Conservation (phyloP, 2,888 invertebrate genomes). For the Drosophila barbarae region DNA sequence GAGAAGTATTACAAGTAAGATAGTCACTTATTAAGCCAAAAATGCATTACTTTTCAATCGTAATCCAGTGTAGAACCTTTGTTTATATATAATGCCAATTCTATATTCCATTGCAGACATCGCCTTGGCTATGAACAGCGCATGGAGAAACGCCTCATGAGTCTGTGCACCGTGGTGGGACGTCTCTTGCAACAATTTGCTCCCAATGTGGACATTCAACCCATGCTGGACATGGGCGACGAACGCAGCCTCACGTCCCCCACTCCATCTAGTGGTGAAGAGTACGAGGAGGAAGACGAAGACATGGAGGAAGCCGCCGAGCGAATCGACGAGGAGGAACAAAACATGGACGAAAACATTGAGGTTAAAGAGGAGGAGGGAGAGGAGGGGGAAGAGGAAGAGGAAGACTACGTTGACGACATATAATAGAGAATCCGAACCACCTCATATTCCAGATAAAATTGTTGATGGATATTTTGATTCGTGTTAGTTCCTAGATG, state of each 20-base stretch:
- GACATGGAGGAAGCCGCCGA: neutral
- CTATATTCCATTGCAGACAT: conserved; percentile 48
- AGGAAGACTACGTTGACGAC: neutral
- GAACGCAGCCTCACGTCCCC: neutral
- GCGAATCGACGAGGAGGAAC: neutral
- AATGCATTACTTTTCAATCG: neutral
- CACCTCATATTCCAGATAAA: neutral
- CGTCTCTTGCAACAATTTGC: conserved; percentile 68
- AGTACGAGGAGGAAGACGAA: neutral
- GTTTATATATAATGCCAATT: neutral
- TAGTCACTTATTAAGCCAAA: neutral
- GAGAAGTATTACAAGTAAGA: conserved; percentile 70
- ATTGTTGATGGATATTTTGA: neutral
- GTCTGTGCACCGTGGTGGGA: conserved; percentile 67
- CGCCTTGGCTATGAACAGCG: conserved; percentile 73
- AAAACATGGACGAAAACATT: too few species aligned
- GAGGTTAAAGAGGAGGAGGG: neutral
- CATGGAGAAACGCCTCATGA: conserved; percentile 73
- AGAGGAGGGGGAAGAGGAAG: neutral
- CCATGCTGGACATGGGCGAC: conserved; percentile 27
- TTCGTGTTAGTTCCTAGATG: conserved; percentile 19
- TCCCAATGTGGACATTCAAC: conserved; percentile 64
- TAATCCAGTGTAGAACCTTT: neutral
- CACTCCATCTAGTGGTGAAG: conserved; percentile 10
- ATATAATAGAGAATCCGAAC: conserved; percentile 1